These are phyloP conservation scores for Meliscaeva auricollis DNA, from an alignment of 2,888 invertebrate species.

Conservation along the genomic window DNA sequence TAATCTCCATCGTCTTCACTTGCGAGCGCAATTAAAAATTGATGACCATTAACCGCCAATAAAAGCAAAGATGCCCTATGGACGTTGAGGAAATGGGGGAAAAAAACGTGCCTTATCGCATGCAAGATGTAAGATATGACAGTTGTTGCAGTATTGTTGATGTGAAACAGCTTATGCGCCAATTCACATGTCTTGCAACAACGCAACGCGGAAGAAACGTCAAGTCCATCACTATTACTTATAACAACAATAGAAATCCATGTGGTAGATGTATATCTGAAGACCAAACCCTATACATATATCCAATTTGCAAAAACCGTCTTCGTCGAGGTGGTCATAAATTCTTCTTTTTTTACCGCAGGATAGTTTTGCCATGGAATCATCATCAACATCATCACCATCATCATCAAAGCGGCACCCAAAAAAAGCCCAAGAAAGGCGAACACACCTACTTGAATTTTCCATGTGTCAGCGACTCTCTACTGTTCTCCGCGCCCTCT, in stretches of 20 bases:
- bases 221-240: constrained; percentile 42
- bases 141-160: constrained; percentile 59
- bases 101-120: constrained; percentile 51
- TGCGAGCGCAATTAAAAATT: constrained; percentile 70
- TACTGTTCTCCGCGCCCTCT: constrained; percentile 27
- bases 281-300: constrained; percentile 55
- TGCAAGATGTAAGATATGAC: constrained; percentile 64
- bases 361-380: constrained; percentile 34
- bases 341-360: constrained; percentile 53
- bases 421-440: constrained; percentile 53
- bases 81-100: constrained; percentile 2
- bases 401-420: constrained; percentile 72
- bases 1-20: constrained; percentile 52
- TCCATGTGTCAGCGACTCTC: constrained; percentile 28
- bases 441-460: constrained; percentile 67
- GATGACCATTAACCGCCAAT: constrained; percentile 71
- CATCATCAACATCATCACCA: constrained; percentile 21
- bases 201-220: constrained; percentile 68
- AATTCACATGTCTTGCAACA: constrained; percentile 69
- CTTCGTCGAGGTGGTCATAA: constrained; percentile 65
- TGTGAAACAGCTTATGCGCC: constrained; percentile 70
- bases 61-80: constrained; percentile 60
- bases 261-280: constrained; percentile 61
- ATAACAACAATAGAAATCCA: constrained; percentile 62
- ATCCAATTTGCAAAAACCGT: constrained; percentile 34